These are phyloP conservation scores for Ctena decussata DNA, from an alignment of 2,888 invertebrate genomes.

Conservation along the genomic window DNA sequence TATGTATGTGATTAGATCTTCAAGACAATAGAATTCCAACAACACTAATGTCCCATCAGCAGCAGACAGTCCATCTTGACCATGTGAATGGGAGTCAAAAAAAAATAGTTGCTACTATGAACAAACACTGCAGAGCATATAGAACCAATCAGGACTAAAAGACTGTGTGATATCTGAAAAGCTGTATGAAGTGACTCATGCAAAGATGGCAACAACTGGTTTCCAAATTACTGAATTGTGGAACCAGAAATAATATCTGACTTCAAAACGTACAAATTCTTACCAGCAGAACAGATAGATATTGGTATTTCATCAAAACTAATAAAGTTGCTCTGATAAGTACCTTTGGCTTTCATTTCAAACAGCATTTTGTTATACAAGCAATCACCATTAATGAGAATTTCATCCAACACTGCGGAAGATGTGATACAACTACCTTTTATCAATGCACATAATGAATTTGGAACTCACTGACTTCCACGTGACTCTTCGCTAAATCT, in stretches of 20 bases:
- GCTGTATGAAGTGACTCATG: conserved; percentile 16
- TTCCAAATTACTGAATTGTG: background rate
- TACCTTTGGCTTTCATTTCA: conserved; percentile 1
- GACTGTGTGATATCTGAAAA: background rate
- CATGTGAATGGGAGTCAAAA: conserved; percentile 27
- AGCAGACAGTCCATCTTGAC: background rate
- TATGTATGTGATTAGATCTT: background rate
- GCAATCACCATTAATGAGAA: conserved; percentile 27
- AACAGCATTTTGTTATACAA: conserved; percentile 12
- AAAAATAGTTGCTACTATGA: background rate
- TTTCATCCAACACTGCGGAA: background rate
- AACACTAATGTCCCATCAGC: background rate
- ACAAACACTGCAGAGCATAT: conserved; percentile 31
- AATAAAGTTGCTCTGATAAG: conserved; percentile 3
- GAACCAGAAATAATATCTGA: conserved; percentile 16
- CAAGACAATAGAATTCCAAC: background rate
- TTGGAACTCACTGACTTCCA: conserved; percentile 44
- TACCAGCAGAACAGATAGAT: background rate
- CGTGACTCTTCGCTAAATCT: conserved; percentile 23
- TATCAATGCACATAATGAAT: conserved; percentile 31
- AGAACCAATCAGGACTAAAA: conserved; percentile 21
- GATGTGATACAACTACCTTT: background rate
- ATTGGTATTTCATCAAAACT: conserved; percentile 40
- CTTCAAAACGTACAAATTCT: conserved; percentile 10
- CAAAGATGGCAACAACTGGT: conserved; percentile 18